Evolutionary conservation across 2,797 vertebrate genomes (phyloP).

Genomic region (Meda fulgida): DNA sequence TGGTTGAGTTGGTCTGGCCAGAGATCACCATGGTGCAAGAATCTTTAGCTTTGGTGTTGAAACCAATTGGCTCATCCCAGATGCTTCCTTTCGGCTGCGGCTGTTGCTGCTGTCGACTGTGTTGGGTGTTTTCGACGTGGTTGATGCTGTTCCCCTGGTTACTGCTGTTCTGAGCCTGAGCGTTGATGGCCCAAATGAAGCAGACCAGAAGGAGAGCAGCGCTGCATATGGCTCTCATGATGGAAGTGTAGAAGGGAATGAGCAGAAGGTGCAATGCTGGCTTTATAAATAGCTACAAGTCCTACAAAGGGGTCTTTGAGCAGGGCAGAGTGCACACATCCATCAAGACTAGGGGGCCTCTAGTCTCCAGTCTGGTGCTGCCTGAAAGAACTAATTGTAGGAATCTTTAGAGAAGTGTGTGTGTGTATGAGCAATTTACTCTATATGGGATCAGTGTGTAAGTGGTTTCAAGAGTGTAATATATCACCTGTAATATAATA

Average conservation of each 20-base stretch:
- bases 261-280: conserved; percentile 49
- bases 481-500: background rate
- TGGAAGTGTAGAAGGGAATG: conserved; percentile 33
- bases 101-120: conserved; percentile 55
- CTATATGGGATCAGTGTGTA: conserved; percentile 4
- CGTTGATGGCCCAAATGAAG: conserved; percentile 66
- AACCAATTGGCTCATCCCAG: conserved; percentile 80
- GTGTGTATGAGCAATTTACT: conserved; percentile 11
- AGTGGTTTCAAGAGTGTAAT: background rate
- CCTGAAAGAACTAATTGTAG: conserved; percentile 44
- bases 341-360: conserved; percentile 20
- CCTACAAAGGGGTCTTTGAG: conserved; percentile 81
- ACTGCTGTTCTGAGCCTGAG: conserved; percentile 74
- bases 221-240: conserved; percentile 52
- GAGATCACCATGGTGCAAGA: conserved; percentile 78
- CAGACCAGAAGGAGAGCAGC: conserved; percentile 68
- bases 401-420: background rate
- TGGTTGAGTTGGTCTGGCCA: conserved; percentile 72
- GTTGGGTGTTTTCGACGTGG: conserved; percentile 57
- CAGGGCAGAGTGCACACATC: conserved; percentile 36
- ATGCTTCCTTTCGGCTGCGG: conserved; percentile 62
- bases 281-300: conserved; percentile 75
- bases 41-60: conserved; percentile 84
- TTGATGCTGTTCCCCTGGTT: conserved; percentile 68
- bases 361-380: conserved; percentile 13